These are phyloP conservation scores for Chelon labrosus DNA, from an alignment of 2,797 vertebrate species.

Conservation along the genomic window DNA sequence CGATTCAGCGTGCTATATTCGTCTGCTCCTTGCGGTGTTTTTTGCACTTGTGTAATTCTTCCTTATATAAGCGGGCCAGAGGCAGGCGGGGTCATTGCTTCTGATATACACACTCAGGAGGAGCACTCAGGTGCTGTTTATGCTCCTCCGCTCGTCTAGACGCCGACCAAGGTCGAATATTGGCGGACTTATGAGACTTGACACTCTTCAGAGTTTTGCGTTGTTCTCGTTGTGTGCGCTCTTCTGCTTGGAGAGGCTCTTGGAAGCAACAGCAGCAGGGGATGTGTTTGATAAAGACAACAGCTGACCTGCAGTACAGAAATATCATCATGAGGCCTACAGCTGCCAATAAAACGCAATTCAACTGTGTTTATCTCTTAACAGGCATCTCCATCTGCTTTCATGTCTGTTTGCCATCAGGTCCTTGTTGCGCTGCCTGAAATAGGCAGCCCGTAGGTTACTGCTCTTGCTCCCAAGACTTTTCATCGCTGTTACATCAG, in stretches of 20 bases:
- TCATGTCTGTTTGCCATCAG: constrained; percentile 20
- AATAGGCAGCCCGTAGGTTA: constrained; percentile 14
- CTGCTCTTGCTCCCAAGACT: constrained; percentile 3
- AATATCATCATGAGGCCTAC: constrained; percentile 5
- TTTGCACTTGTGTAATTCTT: constrained; percentile 76
- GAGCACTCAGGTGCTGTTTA: constrained; percentile 48
- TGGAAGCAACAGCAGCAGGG: constrained; percentile 20
- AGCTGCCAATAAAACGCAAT: constrained; percentile 23
- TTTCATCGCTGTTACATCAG: constrained; percentile 7
- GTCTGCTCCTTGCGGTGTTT: constrained; percentile 56
- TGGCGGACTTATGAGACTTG: constrained; percentile 52
- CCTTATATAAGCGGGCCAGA: constrained; percentile 79
- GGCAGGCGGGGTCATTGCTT: constrained; percentile 70
- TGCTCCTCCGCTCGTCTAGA: constrained; percentile 72
- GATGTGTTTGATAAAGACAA: constrained; percentile 21
- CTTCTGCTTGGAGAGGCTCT: constrained; percentile 24
- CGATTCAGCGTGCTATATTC: constrained; percentile 69
- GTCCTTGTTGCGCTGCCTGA: constrained; percentile 15
- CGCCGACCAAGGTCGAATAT: constrained; percentile 65
- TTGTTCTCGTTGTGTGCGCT: background rate
- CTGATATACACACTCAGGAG: constrained; percentile 50
- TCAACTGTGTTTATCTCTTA: constrained; percentile 6
- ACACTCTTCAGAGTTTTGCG: constrained; percentile 38
- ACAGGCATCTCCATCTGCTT: constrained; percentile 5
- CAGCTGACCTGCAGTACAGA: constrained; percentile 14